These are phyloP conservation scores for Anastrepha obliqua DNA, from an alignment of 1,140 invertebrate species.

Conservation along the genomic window DNA sequence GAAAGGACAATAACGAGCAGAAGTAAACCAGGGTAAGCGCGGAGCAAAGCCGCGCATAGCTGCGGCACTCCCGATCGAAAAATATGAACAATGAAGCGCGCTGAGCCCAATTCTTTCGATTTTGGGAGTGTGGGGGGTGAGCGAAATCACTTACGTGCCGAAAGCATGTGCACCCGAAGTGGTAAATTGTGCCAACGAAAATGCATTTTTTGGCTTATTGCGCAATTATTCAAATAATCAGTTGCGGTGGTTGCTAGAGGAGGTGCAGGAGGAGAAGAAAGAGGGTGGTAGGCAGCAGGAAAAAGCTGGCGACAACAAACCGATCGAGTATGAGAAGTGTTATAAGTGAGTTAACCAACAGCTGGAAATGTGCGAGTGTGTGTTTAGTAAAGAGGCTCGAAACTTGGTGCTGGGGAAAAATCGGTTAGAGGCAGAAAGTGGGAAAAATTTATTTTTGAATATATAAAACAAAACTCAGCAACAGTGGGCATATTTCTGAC, in stretches of 20 bases:
- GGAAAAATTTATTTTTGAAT: not conserved
- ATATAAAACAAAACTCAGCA: not conserved
- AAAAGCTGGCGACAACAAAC: not conserved
- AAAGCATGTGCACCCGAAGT: not conserved
- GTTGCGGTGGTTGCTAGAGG: not conserved
- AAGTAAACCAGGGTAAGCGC: not conserved
- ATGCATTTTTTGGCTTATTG: constrained; percentile 32
- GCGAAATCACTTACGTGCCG: not conserved
- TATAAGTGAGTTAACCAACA: not conserved
- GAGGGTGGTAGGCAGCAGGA: not conserved
- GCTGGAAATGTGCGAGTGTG: not conserved
- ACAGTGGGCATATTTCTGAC: not conserved
- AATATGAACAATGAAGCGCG: not conserved
- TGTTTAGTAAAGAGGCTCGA: not conserved
- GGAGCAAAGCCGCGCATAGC: not conserved
- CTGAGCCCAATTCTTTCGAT: not conserved
- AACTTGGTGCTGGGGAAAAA: not conserved
- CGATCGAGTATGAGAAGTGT: not conserved
- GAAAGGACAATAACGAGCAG: constrained; percentile 42
- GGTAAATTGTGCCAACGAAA: constrained; percentile 40
- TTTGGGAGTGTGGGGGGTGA: not conserved
- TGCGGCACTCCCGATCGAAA: not conserved
- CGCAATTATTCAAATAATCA: constrained; percentile 48
- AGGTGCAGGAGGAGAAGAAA: not conserved
- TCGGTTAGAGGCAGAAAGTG: not conserved